These are phyloP conservation scores for Colletes collaris DNA, from an alignment of 2,888 invertebrate species.

Conservation along the genomic window DNA sequence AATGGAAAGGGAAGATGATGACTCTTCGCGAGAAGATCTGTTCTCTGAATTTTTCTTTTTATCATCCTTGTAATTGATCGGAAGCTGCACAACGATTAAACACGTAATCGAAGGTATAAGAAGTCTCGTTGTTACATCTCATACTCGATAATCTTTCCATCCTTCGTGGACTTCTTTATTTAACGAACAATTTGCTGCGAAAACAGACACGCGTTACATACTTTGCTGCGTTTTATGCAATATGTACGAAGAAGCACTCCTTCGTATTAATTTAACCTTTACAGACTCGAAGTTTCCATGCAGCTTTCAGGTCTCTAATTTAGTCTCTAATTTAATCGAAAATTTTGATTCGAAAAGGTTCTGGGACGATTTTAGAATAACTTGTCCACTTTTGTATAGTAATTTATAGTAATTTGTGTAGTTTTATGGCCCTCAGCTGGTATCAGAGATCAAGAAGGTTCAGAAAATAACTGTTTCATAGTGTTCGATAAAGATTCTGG, in stretches of 20 bases:
- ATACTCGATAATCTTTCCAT: conserved; percentile 1
- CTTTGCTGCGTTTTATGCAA: conserved; percentile 1
- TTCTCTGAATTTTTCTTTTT: conserved; percentile 10
- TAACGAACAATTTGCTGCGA: not conserved
- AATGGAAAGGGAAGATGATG: conserved; percentile 18
- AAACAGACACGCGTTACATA: not conserved
- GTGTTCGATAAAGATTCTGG: no score
- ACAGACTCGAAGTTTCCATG: no score
- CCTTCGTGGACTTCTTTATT: conserved; percentile 3
- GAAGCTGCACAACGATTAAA: conserved; percentile 8
- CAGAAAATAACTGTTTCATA: no score
- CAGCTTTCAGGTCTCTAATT: no score
- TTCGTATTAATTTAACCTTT: not conserved
- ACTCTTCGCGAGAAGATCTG: conserved; percentile 44
- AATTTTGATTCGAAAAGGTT: no score
- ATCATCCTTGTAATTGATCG: conserved; percentile 34
- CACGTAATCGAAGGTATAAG: conserved; percentile 11
- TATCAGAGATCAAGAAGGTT: no score
- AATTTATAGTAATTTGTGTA: no score
- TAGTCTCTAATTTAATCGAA: no score
- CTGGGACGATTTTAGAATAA: no score
- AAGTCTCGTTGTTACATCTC: conserved; percentile 1
- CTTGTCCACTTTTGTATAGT: no score
- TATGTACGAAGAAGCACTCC: not conserved
- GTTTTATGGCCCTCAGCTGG: no score